Evolutionary conservation across 2,888 invertebrate species (phyloP), one percentile per base, ranked within the genome.

Genomic region (Maniola hyperantus): DNA sequence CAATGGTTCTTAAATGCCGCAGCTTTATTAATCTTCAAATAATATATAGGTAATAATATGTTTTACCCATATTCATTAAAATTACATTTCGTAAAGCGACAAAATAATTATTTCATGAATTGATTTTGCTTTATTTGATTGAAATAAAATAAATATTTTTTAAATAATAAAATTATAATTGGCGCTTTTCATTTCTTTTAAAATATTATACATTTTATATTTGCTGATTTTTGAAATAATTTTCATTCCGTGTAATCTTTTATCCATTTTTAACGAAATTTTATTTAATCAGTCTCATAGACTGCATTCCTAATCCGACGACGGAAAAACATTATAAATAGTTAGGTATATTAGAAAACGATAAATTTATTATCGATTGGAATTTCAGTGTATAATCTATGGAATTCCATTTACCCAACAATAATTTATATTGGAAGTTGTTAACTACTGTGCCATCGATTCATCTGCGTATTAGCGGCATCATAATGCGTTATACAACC

Each of bases 401-500:
- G 10, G 48, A 48, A 18, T 18, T 48, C 44, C n/a, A 44, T 44
- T 44, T 44, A 13, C n/a, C 44, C n/a, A 44, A 44, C 48, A 18
- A 10, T 48, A 48, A 48, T 42, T 42, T 11, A 13, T 42, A 48
- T 48, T 48, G 48, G 15, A 48, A 48, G 18, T 51, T 51, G 20
- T 13, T 26, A 13, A 51, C 11, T 15, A 51, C 13, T 51, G 20
- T 26, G 13, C 11, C 50, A 26, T 11, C 50, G 20, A 11, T 26
- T 51, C 20, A 13, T 51, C 26, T 51, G 50, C 11, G 20, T 26
- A 6, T 26, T 18, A 26, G 50, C 20, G 26, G 50, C 11, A 13
- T 51, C 50, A 26, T 42, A 57, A 57, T 57, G 57, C 13, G 42
- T 57, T 57, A 70, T 68, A 74, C 72, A 73, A 44, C 13, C 54